Evolutionary conservation across 2,888 invertebrate genomes (phyloP), one percentile per base, ranked within the genome.

Genomic region (Sphaerophoria rueppellii): DNA sequence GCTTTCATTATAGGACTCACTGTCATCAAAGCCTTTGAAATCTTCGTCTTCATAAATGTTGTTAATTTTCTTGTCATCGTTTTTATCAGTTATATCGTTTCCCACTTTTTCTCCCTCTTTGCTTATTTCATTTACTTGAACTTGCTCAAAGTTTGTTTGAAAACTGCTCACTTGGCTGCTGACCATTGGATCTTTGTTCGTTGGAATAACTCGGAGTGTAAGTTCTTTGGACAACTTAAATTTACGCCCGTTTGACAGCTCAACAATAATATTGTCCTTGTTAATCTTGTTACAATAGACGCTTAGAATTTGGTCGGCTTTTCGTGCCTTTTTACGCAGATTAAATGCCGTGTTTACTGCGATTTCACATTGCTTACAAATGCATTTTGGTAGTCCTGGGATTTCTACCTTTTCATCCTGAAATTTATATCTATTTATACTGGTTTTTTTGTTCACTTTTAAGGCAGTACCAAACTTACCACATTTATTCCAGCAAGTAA

Each of bases 301-400:
- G 61, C 90, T 88, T 11, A 91, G 88, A n/a, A 90, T 88, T 7
- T 87, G 79, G 40, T 91, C 90, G 4, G 89, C 89, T 24, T 88
- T 89, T 6, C 91, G 52, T 0, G 91, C 91, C 85, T 89, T 89
- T 50, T 87, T 88, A 0, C 91, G 90, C 58, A 91, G 90, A 77
- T 90, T 89, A 72, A 87, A 91, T 1, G 91, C 91, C 89, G 91
- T 89, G 67, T 89, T 91, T 0, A 91, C 87, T 11, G 90, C 89
- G 5, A 90, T 87, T 70, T 90, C 91, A 87, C 91, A 91, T 11
- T 87, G 87, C 71, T 88, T 89, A 63, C 91, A 91, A 69, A 91
- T 91, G 12, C 87, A 87, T 43, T 90, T 88, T 6, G 91, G 91
- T n/a, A 90, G 86, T 37, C 87, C 87, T 9, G 72, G 43, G 7